Percentiles rank a stretch among this genome's conserved stretches.
Conservation (phyloP, 2,113 vertebrate species). For the Aleadryas rufinucha region DNA sequence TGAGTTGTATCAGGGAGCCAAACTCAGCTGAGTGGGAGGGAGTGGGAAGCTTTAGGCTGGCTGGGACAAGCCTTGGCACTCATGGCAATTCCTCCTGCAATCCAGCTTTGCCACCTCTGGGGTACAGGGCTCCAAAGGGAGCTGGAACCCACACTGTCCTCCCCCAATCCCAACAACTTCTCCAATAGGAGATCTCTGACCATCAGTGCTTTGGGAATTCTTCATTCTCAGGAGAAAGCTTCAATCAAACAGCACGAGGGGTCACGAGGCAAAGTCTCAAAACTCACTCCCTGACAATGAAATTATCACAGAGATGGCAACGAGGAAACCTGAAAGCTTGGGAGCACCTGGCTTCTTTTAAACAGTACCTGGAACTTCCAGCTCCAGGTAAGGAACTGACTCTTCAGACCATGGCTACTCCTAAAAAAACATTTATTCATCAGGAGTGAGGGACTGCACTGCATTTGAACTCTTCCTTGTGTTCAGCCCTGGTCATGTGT, state of each 20-base stretch:
- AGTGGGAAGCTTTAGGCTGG: background rate
- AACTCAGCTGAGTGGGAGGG: background rate
- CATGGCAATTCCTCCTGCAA: background rate
- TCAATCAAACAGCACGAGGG: background rate
- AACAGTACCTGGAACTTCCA: background rate
- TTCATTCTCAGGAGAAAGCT: background rate
- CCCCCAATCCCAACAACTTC: fast-evolving
- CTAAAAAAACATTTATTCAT: background rate
- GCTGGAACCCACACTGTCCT: background rate
- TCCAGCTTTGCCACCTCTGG: background rate
- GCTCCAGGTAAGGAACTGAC: background rate
- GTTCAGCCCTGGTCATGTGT: fast-evolving
- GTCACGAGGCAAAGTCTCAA: background rate
- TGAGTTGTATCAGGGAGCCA: background rate
- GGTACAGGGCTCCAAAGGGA: background rate
- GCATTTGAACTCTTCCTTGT: background rate
- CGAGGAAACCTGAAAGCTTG: background rate
- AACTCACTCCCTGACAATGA: background rate
- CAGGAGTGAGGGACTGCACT: background rate
- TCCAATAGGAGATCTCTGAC: background rate
- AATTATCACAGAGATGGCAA: fast-evolving
- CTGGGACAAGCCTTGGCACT: background rate
- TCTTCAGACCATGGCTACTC: background rate
- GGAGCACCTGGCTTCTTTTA: background rate
- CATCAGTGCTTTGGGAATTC: background rate